phyloP scores from a whole-genome alignment of 2,113 vertebrate genomes.

The Chaetops frenatus region DNA sequence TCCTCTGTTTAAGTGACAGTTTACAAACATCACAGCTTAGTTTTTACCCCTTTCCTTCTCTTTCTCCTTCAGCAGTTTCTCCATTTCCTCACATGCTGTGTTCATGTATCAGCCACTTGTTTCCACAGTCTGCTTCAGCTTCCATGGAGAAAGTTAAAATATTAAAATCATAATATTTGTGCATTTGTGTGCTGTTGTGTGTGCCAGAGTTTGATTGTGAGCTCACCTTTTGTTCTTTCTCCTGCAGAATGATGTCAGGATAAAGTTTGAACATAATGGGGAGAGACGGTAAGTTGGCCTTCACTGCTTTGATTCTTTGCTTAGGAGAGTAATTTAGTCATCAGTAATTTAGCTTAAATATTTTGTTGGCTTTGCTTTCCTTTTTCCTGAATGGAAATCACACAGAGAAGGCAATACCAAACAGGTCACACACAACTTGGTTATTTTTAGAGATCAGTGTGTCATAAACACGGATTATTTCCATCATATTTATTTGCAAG shows the following conservation, averaged over 20 bases:
- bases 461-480: not conserved
- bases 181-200: not conserved
- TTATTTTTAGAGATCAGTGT: not conserved
- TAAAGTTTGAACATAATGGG: conserved; percentile 94
- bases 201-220: not conserved
- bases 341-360: not conserved
- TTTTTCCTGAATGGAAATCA: not conserved
- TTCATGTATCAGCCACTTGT: not conserved
- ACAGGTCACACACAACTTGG: not conserved
- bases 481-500: not conserved
- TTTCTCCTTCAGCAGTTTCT: not conserved
- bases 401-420: not conserved
- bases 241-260: conserved; percentile 88
- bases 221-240: conserved; percentile 47
- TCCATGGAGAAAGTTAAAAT: not conserved
- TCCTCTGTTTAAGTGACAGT: not conserved
- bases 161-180: rapidly evolving
- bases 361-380: not conserved
- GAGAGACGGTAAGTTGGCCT: conserved; percentile 84
- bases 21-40: not conserved
- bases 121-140: not conserved
- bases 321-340: not conserved
- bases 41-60: not conserved
- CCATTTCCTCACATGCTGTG: not conserved
- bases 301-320: not conserved